These are phyloP conservation scores for Eleginops maclovinus DNA, from an alignment of 2,113 vertebrate genomes.

Conservation along the genomic window DNA sequence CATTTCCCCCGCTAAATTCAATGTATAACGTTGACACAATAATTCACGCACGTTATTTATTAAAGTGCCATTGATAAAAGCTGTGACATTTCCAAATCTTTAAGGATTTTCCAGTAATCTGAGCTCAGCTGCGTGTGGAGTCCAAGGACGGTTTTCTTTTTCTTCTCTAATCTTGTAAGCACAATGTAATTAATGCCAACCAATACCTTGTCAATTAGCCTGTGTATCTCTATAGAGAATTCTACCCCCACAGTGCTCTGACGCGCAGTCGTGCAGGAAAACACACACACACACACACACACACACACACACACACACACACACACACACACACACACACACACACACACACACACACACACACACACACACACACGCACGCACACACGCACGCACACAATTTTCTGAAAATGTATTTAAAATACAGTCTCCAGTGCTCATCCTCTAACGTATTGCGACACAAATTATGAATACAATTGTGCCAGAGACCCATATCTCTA, in stretches of 20 bases:
- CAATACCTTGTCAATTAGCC: slow-evolving; percentile 83
- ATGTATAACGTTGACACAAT: neutral
- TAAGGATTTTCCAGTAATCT: neutral
- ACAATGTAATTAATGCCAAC: slow-evolving; percentile 81
- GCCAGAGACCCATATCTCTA: neutral
- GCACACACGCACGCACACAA: slow-evolving; percentile 23
- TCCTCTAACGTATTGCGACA: slow-evolving; percentile 12
- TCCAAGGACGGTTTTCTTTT: slow-evolving; percentile 32
- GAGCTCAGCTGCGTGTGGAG: slow-evolving; percentile 67
- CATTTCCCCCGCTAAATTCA: neutral
- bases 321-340: slow-evolving; percentile 26
- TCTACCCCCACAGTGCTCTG: slow-evolving; percentile 69
- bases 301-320: slow-evolving; percentile 34
- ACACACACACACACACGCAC: slow-evolving; percentile 25
- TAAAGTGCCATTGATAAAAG: neutral
- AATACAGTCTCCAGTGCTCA: neutral
- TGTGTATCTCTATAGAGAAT: slow-evolving; percentile 73
- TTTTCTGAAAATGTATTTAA: neutral
- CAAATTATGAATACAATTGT: neutral
- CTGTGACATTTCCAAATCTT: slow-evolving; percentile 14
- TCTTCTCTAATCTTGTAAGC: slow-evolving; percentile 73
- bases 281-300: slow-evolving; percentile 20
- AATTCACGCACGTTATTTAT: slow-evolving; percentile 10
- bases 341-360: slow-evolving; percentile 32
- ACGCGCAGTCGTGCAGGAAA: slow-evolving; percentile 45